Evolutionary conservation across 2,113 vertebrate genomes (phyloP).

Genomic region (Murina feae): DNA sequence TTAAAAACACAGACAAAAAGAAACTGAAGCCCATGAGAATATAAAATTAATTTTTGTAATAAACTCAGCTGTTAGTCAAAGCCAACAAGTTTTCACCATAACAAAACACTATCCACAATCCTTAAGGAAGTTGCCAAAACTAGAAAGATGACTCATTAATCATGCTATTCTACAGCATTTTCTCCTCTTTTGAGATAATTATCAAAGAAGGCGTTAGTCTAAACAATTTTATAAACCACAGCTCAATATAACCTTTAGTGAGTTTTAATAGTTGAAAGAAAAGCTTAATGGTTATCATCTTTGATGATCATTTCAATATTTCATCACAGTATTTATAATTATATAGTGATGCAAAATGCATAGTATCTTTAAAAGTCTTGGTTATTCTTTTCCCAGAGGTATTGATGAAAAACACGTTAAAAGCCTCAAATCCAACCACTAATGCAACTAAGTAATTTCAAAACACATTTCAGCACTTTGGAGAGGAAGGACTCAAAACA

Average conservation of each 20-base stretch:
- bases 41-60: constrained; percentile 28
- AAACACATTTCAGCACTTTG: constrained; percentile 83
- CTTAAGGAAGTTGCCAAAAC: constrained; percentile 76
- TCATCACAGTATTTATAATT: constrained; percentile 88
- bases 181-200: constrained; percentile 82
- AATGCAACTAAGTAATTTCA: constrained; percentile 82
- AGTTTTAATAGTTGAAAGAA: constrained; percentile 83
- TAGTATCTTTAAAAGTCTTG: constrained; percentile 85
- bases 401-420: constrained; percentile 83
- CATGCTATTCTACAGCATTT: constrained; percentile 79
- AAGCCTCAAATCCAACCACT: constrained; percentile 84
- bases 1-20: not conserved
- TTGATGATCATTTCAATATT: constrained; percentile 89
- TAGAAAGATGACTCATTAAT: constrained; percentile 81
- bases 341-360: constrained; percentile 86
- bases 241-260: constrained; percentile 79
- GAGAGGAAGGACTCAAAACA: constrained; percentile 79
- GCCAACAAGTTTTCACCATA: constrained; percentile 30
- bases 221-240: constrained; percentile 88
- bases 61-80: constrained; percentile 57
- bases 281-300: constrained; percentile 83
- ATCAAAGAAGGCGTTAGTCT: constrained; percentile 87
- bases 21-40: not conserved
- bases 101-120: constrained; percentile 47
- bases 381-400: constrained; percentile 83